phyloP scores from a whole-genome alignment of 2,888 invertebrate genomes.

The Yponomeuta cagnagella region DNA sequence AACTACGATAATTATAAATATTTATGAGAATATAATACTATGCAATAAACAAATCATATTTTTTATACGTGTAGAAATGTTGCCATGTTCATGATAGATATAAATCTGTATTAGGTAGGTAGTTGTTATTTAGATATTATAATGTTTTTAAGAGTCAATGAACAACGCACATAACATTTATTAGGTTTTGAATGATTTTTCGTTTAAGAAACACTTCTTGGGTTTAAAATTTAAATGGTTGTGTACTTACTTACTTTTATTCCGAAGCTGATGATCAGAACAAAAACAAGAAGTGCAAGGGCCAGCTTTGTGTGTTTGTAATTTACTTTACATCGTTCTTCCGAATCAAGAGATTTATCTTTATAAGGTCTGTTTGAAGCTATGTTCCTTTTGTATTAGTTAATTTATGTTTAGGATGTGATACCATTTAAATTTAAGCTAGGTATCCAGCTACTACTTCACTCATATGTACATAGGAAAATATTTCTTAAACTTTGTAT shows the following conservation, averaged over 20 bases:
- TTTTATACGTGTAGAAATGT: constrained; percentile 71
- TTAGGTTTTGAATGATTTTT: not conserved
- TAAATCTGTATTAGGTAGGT: constrained; percentile 21
- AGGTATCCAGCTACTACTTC: constrained; percentile 41
- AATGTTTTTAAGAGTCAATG: constrained; percentile 24
- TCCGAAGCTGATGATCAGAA: constrained; percentile 24
- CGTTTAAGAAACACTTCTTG: constrained; percentile 25
- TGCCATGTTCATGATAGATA: constrained; percentile 71
- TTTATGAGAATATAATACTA: constrained; percentile 69
- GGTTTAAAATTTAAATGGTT: constrained; percentile 49
- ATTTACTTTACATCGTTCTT: constrained; percentile 34
- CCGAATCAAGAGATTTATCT: constrained; percentile 47
- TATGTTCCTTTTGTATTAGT: constrained; percentile 70
- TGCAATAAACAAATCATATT: constrained; percentile 66
- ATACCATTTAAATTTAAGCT: constrained; percentile 70
- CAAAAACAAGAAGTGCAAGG: constrained; percentile 19
- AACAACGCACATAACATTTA: constrained; percentile 8
- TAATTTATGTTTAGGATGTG: constrained; percentile 68
- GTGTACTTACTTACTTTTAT: constrained; percentile 71
- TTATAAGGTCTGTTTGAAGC: constrained; percentile 60
- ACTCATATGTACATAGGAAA: constrained; percentile 49
- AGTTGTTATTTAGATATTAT: constrained; percentile 33
- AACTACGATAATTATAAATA: constrained; percentile 41
- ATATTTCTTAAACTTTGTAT: constrained; percentile 39
- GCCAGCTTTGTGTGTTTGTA: constrained; percentile 15